phyloP scores from a whole-genome alignment of 2,797 vertebrate species.

The Pipistrellus pipistrellus region DNA sequence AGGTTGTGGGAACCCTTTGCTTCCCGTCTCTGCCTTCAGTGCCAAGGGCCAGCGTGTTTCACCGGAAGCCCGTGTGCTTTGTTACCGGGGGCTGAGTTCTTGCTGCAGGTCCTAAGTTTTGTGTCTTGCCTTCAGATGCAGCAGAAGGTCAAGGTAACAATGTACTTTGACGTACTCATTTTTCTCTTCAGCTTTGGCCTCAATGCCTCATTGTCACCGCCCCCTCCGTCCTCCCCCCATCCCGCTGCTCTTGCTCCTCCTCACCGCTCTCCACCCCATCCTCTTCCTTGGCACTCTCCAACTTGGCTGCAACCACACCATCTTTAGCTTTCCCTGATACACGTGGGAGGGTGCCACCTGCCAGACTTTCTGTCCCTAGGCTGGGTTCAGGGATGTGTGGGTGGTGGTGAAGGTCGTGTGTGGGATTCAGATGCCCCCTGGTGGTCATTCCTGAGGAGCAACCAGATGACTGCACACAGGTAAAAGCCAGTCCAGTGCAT shows the following conservation, averaged over 20 bases:
- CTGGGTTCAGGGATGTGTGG: background rate
- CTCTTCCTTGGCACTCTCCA: background rate
- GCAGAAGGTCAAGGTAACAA: slow-evolving; percentile 82
- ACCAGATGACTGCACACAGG: background rate
- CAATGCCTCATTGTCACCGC: background rate
- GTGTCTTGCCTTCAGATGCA: slow-evolving; percentile 78
- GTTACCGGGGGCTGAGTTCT: background rate
- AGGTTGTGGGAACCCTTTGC: background rate
- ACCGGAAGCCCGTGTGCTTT: background rate
- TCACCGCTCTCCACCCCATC: background rate
- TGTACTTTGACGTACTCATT: background rate
- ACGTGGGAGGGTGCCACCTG: background rate
- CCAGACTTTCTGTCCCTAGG: background rate
- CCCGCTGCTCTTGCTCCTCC: no score
- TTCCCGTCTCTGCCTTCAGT: background rate
- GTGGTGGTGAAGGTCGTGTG: background rate
- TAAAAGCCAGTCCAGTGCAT: background rate
- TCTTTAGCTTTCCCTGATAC: background rate
- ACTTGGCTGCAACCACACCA: background rate
- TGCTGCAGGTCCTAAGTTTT: slow-evolving; percentile 63
- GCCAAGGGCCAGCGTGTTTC: background rate
- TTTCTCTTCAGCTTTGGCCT: slow-evolving; percentile 49
- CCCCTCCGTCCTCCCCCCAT: no score
- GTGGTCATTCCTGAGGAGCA: background rate
- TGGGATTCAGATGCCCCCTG: background rate